phyloP scores from a whole-genome alignment of 2,888 invertebrate species.

The Drosophila niveifrons region DNA sequence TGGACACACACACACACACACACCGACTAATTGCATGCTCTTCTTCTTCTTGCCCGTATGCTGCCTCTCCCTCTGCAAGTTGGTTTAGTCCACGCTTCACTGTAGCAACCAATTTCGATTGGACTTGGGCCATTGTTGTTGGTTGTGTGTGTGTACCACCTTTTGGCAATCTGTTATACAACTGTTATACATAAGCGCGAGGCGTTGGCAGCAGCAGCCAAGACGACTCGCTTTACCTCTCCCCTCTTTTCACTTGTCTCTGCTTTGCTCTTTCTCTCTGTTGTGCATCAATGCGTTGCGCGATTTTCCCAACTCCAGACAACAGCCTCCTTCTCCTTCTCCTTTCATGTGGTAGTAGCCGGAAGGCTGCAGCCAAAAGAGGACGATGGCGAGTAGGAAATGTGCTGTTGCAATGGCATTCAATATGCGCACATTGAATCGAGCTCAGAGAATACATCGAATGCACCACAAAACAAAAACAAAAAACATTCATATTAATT shows the following conservation, averaged over 20 bases:
- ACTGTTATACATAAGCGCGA: conserved; percentile 49
- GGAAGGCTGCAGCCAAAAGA: too few relatives aligned
- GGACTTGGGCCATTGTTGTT: conserved; percentile 3
- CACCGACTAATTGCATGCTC: not conserved
- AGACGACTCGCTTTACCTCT: not conserved
- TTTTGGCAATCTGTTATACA: conserved; percentile 37
- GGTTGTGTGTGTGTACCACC: conserved; percentile 2
- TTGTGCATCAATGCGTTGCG: conserved; percentile 44
- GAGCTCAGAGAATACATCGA: not conserved
- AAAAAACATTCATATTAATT: conserved; percentile 2
- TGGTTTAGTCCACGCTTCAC: not conserved
- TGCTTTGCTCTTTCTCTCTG: conserved; percentile 1
- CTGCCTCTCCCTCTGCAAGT: too few relatives aligned
- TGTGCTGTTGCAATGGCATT: conserved; percentile 7
- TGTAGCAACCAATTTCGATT: conserved; percentile 14
- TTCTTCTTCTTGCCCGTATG: not conserved
- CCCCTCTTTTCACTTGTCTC: not conserved
- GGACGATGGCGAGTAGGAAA: not conserved
- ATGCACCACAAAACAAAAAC: too few relatives aligned
- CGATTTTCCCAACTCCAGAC: conserved; percentile 7
- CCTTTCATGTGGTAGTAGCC: too few relatives aligned
- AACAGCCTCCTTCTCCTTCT: not conserved
- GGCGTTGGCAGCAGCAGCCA: conserved; percentile 23
- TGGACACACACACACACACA: conserved; percentile 2
- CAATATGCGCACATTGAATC: conserved; percentile 26